phyloP scores from a whole-genome alignment of 2,113 vertebrate genomes.

The Paramisgurnus dabryanus region DNA sequence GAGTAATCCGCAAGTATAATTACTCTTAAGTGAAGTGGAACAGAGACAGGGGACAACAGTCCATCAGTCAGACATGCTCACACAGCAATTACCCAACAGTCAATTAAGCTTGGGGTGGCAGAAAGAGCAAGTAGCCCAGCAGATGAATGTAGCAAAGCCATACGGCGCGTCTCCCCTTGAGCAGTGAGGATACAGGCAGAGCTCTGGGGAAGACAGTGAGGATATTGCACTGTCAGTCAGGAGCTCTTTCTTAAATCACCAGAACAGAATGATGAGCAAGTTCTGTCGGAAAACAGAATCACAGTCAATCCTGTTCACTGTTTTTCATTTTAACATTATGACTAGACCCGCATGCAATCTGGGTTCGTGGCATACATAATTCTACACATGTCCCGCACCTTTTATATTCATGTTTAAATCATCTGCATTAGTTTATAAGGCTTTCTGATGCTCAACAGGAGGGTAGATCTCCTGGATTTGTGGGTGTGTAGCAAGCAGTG shows the following conservation, averaged over 20 bases:
- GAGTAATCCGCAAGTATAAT: constrained; percentile 56
- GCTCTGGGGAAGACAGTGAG: constrained; percentile 31
- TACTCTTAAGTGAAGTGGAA: constrained; percentile 72
- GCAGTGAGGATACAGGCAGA: constrained; percentile 7
- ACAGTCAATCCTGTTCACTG: not conserved
- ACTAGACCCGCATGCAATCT: too few species aligned
- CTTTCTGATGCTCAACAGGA: too few species aligned
- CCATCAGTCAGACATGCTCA: constrained; percentile 64
- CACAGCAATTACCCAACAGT: constrained; percentile 71
- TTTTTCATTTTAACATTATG: not conserved
- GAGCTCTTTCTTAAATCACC: constrained; percentile 7
- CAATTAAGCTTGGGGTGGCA: constrained; percentile 66
- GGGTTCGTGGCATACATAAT: too few species aligned
- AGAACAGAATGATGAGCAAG: not conserved
- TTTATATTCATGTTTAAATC: too few species aligned
- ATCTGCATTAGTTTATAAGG: too few species aligned
- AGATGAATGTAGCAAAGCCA: not conserved
- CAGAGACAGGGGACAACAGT: constrained; percentile 70
- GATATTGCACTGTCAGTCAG: constrained; percentile 41
- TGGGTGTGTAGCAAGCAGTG: too few species aligned
- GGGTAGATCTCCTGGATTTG: too few species aligned
- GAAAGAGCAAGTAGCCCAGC: not conserved
- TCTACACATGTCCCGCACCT: too few species aligned
- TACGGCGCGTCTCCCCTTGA: not conserved
- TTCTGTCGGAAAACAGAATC: not conserved